phyloP scores from a whole-genome alignment of 2,888 invertebrate genomes.

The Trachelus tabidus region DNA sequence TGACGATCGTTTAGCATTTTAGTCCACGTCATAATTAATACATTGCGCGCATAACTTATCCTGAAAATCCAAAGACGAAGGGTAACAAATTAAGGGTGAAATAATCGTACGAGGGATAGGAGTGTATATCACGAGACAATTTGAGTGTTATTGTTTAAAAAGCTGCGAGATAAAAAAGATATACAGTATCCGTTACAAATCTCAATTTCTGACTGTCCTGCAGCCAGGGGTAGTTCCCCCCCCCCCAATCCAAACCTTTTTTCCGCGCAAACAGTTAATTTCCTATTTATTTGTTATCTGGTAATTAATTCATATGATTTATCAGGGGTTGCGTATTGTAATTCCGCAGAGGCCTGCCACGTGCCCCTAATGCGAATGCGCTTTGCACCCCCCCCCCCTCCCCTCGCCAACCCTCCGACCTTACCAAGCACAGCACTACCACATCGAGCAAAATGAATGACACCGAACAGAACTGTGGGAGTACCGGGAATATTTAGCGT shows the following conservation, averaged over 20 bases:
- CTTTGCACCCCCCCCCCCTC: background rate
- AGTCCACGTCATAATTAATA: background rate
- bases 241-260: background rate
- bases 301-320: slow-evolving; percentile 33
- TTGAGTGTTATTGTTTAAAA: too few relatives aligned
- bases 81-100: background rate
- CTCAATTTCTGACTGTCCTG: background rate
- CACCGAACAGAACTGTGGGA: slow-evolving; percentile 44
- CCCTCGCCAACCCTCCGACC: background rate
- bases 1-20: background rate
- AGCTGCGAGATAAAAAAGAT: background rate
- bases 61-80: background rate
- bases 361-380: background rate
- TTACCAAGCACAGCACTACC: background rate
- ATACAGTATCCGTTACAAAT: background rate
- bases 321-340: slow-evolving; percentile 10
- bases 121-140: background rate
- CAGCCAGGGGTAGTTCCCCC: background rate
- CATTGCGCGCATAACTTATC: background rate
- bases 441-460: slow-evolving; percentile 55
- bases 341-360: slow-evolving; percentile 6
- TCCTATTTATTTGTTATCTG: slow-evolving; percentile 29
- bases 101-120: background rate
- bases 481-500: slow-evolving; percentile 55
- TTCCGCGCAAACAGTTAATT: slow-evolving; percentile 21